phyloP scores from a whole-genome alignment of 1,140 invertebrate species.

The Drosophila trapezifrons region DNA sequence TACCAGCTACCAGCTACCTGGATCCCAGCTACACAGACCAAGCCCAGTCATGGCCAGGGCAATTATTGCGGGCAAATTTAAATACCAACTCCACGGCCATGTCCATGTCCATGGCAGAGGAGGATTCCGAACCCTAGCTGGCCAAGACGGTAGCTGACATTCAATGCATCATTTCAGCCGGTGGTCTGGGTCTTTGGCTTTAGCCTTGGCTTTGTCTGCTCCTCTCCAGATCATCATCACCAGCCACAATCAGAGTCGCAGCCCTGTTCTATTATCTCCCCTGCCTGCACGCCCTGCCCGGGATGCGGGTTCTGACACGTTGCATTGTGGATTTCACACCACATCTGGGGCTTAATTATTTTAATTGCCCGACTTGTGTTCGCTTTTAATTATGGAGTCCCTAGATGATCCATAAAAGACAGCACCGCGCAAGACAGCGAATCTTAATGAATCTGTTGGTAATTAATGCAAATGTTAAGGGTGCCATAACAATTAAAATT shows the following conservation, averaged over 20 bases:
- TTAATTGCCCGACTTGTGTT: conserved; percentile 69
- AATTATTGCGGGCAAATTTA: conserved; percentile 80
- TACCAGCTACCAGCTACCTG: not conserved
- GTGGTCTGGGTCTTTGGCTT: conserved; percentile 54
- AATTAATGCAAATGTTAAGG: conserved; percentile 38
- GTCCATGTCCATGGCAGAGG: not conserved
- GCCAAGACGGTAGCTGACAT: conserved; percentile 67
- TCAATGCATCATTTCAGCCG: conserved; percentile 80
- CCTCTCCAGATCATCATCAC: conserved; percentile 39
- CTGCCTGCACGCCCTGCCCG: not conserved
- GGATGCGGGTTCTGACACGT: conserved; percentile 68
- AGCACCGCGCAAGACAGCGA: conserved; percentile 21
- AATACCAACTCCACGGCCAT: conserved; percentile 54
- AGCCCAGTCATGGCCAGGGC: conserved; percentile 67
- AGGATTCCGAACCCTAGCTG: conserved; percentile 42
- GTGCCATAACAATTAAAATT: conserved; percentile 17
- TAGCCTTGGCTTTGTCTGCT: conserved; percentile 9
- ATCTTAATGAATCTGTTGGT: conserved; percentile 38
- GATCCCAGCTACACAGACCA: conserved; percentile 2
- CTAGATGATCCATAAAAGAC: conserved; percentile 37
- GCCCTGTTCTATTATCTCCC: conserved; percentile 30
- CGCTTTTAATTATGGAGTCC: conserved; percentile 61
- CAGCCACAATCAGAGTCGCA: conserved; percentile 20
- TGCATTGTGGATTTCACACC: conserved; percentile 71
- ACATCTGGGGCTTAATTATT: conserved; percentile 71